Percentiles rank a stretch among this genome's conserved stretches.
Evolutionary conservation across 2,888 invertebrate species (phyloP).

Genomic region (Metopia argyrocephala): DNA sequence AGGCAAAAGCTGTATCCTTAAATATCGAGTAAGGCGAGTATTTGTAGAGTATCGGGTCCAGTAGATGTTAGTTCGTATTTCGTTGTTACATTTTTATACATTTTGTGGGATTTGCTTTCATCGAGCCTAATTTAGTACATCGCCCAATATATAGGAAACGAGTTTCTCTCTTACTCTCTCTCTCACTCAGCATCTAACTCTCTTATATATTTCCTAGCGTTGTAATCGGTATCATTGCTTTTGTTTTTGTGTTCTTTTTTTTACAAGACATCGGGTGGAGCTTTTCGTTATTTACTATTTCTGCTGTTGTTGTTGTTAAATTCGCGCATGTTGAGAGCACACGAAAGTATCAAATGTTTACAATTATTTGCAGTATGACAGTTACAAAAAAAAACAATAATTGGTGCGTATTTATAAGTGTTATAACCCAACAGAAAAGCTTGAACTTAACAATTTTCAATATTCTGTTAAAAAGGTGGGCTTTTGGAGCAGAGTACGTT

Average conservation of each 20-base stretch:
- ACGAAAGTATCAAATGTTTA: background rate
- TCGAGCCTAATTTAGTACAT: slow-evolving; percentile 26
- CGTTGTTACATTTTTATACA: background rate
- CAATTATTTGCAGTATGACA: slow-evolving; percentile 40
- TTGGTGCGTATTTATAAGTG: slow-evolving; percentile 14
- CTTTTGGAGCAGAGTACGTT: no score
- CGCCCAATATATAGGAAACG: slow-evolving; percentile 55
- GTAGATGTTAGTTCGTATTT: slow-evolving; percentile 38
- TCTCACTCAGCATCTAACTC: background rate
- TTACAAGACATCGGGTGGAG: slow-evolving; percentile 50
- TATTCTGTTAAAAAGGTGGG: no score
- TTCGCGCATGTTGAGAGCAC: slow-evolving; percentile 44
- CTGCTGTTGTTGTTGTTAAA: slow-evolving; percentile 10
- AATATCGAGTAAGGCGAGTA: slow-evolving; percentile 18
- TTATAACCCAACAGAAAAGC: background rate
- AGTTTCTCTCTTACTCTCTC: slow-evolving; percentile 7
- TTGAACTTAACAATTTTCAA: no score
- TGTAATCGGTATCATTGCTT: background rate
- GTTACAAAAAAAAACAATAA: slow-evolving; percentile 5
- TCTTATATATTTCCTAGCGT: background rate
- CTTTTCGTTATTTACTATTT: slow-evolving; percentile 29
- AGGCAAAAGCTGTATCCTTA: slow-evolving; percentile 60
- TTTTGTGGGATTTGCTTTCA: slow-evolving; percentile 22
- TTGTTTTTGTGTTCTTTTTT: background rate
- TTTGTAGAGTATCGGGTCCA: slow-evolving; percentile 25